Percentiles rank a stretch among this genome's conserved stretches.
phyloP scores from a whole-genome alignment of 2,113 vertebrate species.

The Tachuris rubrigastra region DNA sequence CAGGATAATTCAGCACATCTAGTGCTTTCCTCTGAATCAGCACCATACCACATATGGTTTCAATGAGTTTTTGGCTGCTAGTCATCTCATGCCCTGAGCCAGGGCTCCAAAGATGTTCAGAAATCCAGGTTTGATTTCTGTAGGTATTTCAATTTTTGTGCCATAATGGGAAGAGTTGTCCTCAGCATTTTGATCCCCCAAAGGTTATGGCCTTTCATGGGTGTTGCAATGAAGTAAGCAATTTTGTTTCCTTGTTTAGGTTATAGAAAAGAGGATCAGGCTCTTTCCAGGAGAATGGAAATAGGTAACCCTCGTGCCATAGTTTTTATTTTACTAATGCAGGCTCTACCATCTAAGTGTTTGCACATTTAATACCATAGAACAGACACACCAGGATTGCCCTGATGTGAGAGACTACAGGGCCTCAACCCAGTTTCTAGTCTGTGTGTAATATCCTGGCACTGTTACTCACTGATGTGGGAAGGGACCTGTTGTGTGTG shows the following conservation, averaged over 20 bases:
- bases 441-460: background rate
- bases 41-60: background rate
- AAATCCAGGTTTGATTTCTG: background rate
- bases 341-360: background rate
- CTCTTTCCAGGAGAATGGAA: background rate
- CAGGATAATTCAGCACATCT: background rate
- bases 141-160: background rate
- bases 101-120: background rate
- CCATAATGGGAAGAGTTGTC: background rate
- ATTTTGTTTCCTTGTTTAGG: background rate
- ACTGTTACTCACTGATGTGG: background rate
- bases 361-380: fast-evolving
- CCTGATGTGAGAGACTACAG: background rate
- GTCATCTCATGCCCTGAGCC: background rate
- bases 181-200: background rate
- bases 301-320: background rate
- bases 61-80: background rate
- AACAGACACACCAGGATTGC: background rate
- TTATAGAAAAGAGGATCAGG: background rate
- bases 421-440: background rate
- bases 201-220: background rate
- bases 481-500: background rate
- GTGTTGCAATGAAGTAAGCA: background rate
- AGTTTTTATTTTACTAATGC: background rate
- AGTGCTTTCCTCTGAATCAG: background rate